Percentiles rank a stretch among this genome's conserved stretches.
Evolutionary conservation across 2,888 invertebrate genomes (phyloP).

Genomic region (Arrhopalites spinosus): DNA sequence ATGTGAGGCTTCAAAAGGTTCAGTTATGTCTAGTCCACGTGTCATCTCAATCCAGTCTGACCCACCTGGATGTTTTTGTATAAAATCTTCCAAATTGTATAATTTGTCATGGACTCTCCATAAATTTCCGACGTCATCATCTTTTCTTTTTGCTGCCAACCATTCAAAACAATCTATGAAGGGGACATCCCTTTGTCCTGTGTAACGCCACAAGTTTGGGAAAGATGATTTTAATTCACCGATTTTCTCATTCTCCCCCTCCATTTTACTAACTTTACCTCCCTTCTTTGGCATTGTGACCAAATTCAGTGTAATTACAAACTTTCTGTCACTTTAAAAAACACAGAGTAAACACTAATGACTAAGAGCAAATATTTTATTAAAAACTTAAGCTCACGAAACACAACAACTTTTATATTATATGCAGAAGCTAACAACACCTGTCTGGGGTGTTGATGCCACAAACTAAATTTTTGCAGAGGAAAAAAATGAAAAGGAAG

Average conservation of each 20-base stretch:
- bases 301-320: background rate
- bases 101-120: conserved; percentile 78
- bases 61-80: conserved; percentile 84
- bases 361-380: too few relatives aligned
- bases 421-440: too few relatives aligned
- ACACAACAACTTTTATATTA: too few relatives aligned
- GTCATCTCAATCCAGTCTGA: conserved; percentile 69
- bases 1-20: conserved; percentile 59
- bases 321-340: background rate
- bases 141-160: conserved; percentile 67
- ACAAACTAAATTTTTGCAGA: too few relatives aligned
- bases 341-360: background rate
- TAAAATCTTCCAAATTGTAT: conserved; percentile 83
- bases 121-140: conserved; percentile 74
- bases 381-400: too few relatives aligned
- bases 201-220: conserved; percentile 63
- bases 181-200: conserved; percentile 62
- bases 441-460: too few relatives aligned
- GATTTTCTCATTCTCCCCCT: too few relatives aligned
- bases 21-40: conserved; percentile 58
- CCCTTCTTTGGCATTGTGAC: background rate
- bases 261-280: background rate
- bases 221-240: conserved; percentile 42
- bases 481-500: too few relatives aligned
- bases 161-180: conserved; percentile 65